Conservation (phyloP, 2,797 vertebrate species). For the Malurus splendens region DNA sequence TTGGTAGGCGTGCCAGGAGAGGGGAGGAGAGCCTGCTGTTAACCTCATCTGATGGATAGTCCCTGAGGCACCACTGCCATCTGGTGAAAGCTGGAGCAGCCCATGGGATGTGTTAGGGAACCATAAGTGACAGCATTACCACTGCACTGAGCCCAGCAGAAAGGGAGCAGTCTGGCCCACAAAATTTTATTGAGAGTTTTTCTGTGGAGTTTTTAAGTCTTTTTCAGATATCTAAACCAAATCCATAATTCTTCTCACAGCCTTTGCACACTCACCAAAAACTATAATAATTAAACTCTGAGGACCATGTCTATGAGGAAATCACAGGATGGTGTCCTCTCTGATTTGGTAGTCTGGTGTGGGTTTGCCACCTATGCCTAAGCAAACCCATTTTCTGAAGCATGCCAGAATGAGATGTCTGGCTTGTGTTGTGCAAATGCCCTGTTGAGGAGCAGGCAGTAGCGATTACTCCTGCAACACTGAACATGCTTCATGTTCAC, state of each 20-base stretch:
- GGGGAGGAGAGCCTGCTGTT: constrained; percentile 38
- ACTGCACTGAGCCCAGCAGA: neutral
- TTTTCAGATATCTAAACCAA: neutral
- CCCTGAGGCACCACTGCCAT: constrained; percentile 61
- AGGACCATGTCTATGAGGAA: neutral
- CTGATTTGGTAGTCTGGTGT: neutral
- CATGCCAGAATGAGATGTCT: neutral
- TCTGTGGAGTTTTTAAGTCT: neutral
- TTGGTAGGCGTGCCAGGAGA: neutral
- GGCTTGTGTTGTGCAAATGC: neutral
- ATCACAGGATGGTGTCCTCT: neutral
- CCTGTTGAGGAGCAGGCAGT: neutral
- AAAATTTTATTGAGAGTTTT: neutral
- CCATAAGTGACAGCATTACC: constrained; percentile 8
- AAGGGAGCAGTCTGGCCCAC: neutral
- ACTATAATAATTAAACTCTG: neutral
- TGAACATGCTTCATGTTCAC: neutral
- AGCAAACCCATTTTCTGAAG: neutral
- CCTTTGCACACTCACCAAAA: neutral
- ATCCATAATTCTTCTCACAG: neutral
- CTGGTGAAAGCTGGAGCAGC: constrained; percentile 47
- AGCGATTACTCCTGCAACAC: neutral
- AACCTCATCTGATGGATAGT: constrained; percentile 18
- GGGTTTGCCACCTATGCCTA: neutral
- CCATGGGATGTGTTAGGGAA: constrained; percentile 4